These are phyloP conservation scores for Drymodes brunneopygia DNA, from an alignment of 2,113 vertebrate genomes.

Conservation along the genomic window DNA sequence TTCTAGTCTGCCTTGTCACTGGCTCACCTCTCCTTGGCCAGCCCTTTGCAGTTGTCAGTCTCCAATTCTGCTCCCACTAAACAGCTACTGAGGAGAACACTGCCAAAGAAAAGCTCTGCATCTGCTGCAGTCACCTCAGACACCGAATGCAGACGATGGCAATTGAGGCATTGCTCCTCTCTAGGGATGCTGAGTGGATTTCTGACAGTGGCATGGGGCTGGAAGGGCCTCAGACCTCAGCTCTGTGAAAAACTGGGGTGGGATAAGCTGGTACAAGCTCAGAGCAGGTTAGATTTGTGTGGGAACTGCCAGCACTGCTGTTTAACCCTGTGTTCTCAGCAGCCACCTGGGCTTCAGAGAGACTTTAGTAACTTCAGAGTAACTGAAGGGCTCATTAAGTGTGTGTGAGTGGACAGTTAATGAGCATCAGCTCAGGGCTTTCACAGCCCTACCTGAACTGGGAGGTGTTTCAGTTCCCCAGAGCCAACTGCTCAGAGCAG, in stretches of 20 bases:
- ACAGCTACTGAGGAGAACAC: background rate
- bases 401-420: background rate
- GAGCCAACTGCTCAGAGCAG: background rate
- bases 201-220: background rate
- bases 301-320: background rate
- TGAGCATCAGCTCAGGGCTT: background rate
- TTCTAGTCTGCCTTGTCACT: background rate
- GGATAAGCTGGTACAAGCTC: background rate
- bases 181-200: background rate
- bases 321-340: background rate
- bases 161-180: background rate
- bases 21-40: background rate
- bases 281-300: background rate
- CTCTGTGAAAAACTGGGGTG: background rate
- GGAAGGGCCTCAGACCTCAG: background rate
- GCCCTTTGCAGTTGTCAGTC: background rate
- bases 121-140: background rate
- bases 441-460: background rate
- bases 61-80: background rate
- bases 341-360: background rate
- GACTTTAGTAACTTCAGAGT: background rate
- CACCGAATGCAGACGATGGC: background rate
- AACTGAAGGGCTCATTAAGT: background rate
- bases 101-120: background rate
- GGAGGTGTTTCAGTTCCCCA: background rate